Percentiles rank a stretch among this genome's conserved stretches.
Conservation (phyloP, 2,113 vertebrate species). For the Polypterus senegalus region DNA sequence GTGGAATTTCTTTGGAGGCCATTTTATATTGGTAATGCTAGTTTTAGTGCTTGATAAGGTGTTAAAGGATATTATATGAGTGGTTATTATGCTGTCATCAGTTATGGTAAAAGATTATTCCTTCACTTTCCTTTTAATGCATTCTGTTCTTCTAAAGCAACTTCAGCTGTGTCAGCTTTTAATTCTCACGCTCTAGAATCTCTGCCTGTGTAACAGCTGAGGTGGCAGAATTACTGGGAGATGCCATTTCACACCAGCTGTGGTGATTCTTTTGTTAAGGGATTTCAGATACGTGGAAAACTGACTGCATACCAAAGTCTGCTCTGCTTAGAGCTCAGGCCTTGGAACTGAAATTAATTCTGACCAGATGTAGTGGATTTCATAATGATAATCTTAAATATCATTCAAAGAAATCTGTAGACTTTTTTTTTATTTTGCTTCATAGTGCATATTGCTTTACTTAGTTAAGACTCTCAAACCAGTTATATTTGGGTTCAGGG, state of each 20-base stretch:
- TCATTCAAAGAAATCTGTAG: too few relatives aligned
- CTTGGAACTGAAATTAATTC: not conserved
- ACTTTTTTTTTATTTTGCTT: too few relatives aligned
- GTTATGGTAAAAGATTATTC: too few relatives aligned
- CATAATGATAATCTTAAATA: too few relatives aligned
- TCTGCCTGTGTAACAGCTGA: not conserved
- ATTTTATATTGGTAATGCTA: too few relatives aligned
- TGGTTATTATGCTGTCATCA: too few relatives aligned
- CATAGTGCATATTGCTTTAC: too few relatives aligned
- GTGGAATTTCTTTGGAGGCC: too few relatives aligned
- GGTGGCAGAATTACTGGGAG: not conserved
- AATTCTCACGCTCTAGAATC: not conserved
- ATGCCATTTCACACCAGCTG: not conserved
- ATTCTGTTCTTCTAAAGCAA: not conserved
- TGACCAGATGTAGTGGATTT: not conserved
- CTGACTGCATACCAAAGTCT: not conserved
- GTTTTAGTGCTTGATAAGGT: too few relatives aligned
- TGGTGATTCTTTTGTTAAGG: constrained; percentile 3
- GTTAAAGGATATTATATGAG: too few relatives aligned
- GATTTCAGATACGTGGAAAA: not conserved
- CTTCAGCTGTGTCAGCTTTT: constrained; percentile 4
- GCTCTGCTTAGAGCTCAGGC: not conserved
- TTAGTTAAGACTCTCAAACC: too few relatives aligned
- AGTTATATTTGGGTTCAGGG: too few relatives aligned
- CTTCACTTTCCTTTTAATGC: not conserved